Conservation (phyloP, 2,888 invertebrate genomes). For the Eledone cirrhosa region DNA sequence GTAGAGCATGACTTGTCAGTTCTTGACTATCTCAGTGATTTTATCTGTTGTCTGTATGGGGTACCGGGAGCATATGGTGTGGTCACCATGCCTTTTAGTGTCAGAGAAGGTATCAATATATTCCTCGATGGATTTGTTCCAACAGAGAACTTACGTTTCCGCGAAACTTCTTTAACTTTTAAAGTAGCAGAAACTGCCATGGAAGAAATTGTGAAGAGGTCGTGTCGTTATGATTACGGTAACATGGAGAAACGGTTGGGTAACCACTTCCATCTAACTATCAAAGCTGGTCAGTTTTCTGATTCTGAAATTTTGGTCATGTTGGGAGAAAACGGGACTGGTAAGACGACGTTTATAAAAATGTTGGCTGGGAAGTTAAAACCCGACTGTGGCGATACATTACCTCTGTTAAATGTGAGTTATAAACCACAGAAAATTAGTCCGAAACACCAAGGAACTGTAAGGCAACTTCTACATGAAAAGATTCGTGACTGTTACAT, state of each 20-base stretch:
- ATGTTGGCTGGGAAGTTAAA: conserved; percentile 96
- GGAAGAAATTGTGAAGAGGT: conserved; percentile 96
- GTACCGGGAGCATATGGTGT: conserved; percentile 99
- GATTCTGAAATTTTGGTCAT: conserved; percentile 99
- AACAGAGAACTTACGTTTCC: conserved; percentile 97
- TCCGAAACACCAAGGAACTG: conserved; percentile 93
- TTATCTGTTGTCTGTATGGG: conserved; percentile 98
- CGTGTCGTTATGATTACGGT: conserved; percentile 96
- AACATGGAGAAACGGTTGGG: conserved; percentile 79
- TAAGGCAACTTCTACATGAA: conserved; percentile 90
- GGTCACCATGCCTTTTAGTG: conserved; percentile 99
- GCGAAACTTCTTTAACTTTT: conserved; percentile 95
- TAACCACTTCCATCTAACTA: conserved; percentile 74
- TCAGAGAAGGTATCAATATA: conserved; percentile 98
- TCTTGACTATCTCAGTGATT: conserved; percentile 97
- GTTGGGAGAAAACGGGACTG: conserved; percentile 96
- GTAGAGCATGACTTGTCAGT: conserved; percentile 99
- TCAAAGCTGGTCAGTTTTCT: conserved; percentile 92
- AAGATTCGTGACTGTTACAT: conserved; percentile 97
- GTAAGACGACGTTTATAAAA: conserved; percentile 98
- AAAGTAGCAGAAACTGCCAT: conserved; percentile 98
- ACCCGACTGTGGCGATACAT: conserved; percentile 78
- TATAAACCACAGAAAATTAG: conserved; percentile 99
- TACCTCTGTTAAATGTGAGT: conserved; percentile 92
- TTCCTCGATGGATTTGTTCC: conserved; percentile 99